Evolutionary conservation across 2,113 vertebrate species (phyloP).

Genomic region (Lasiurus cinereus): DNA sequence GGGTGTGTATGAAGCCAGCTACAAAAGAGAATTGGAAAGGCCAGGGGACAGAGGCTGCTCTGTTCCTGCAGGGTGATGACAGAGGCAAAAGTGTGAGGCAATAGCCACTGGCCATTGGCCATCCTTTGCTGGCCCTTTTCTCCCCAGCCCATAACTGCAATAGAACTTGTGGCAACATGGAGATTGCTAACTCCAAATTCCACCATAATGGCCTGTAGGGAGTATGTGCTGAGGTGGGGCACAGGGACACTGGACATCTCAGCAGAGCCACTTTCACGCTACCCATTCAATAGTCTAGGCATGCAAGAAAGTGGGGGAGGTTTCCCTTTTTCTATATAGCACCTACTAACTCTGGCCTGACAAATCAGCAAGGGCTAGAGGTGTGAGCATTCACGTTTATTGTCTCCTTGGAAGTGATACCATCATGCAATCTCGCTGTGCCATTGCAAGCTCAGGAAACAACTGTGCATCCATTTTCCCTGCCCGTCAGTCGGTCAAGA

Average conservation of each 20-base stretch:
- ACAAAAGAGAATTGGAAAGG: not conserved
- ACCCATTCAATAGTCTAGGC: not conserved
- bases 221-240: fast-evolving
- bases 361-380: not conserved
- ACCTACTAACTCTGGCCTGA: not conserved
- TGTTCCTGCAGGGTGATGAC: not conserved
- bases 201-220: not conserved
- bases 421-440: too few relatives aligned
- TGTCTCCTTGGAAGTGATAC: not conserved
- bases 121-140: not conserved
- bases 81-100: not conserved
- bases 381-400: not conserved
- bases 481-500: fast-evolving
- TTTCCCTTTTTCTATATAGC: not conserved
- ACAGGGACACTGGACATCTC: not conserved
- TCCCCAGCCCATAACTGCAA: not conserved
- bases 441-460: not conserved
- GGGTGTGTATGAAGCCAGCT: not conserved
- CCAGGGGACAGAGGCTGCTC: not conserved
- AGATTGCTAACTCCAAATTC: not conserved
- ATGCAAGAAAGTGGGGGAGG: not conserved
- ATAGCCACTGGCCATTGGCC: not conserved
- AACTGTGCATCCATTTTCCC: fast-evolving
- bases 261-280: not conserved
- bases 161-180: not conserved